A percentile compares a stretch with the other conserved stretches of the same genome.
These are phyloP conservation scores for Halcyon chelicuti DNA, from an alignment of 2,797 vertebrate genomes.

Conservation along the genomic window DNA sequence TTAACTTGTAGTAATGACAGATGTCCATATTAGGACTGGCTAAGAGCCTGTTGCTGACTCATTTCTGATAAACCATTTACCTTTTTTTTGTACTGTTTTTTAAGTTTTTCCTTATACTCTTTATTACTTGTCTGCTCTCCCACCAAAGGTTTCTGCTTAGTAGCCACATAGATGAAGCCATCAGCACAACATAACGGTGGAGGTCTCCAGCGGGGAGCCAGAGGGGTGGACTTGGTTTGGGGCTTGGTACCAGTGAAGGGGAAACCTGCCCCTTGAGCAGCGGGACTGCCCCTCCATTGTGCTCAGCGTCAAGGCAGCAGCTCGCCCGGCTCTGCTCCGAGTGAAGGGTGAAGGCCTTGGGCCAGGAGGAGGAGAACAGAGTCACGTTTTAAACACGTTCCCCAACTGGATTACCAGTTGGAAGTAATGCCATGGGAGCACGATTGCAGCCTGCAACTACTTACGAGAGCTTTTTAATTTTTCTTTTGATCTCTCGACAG, in stretches of 20 bases:
- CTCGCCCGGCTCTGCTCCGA: fast-evolving
- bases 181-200: neutral
- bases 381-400: neutral
- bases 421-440: neutral
- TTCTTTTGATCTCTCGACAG: neutral
- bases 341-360: neutral
- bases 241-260: neutral
- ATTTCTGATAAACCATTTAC: neutral
- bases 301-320: neutral
- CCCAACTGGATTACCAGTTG: neutral
- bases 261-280: neutral
- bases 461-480: neutral
- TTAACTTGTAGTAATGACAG: neutral
- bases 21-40: neutral
- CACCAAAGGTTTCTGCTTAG: neutral
- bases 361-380: neutral
- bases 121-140: neutral
- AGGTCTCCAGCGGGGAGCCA: neutral
- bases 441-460: neutral
- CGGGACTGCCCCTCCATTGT: neutral
- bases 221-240: neutral
- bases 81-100: neutral
- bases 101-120: neutral
- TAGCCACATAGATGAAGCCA: neutral
- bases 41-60: neutral